Base-by-base conservation (phyloP, 2,797 vertebrate genomes). In the Sciurus vulgaris region DNA sequence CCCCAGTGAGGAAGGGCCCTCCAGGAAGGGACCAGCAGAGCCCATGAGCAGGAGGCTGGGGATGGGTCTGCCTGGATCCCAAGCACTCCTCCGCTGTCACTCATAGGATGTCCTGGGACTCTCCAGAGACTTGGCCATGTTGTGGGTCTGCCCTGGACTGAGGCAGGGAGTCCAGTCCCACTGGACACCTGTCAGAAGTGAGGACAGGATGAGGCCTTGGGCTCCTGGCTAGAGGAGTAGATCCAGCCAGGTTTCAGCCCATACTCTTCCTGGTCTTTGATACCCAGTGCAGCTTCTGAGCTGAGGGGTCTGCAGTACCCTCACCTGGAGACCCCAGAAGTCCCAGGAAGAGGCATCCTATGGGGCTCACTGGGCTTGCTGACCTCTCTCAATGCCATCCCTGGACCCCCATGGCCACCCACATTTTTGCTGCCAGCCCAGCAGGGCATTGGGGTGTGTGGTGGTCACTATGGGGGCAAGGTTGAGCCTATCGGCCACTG, bases 11-110 rank as follows among this genome's bases (percentile, higher is more conserved):
- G 22, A 11, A 5, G 18, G 10, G 14, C 18, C 20, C n/a, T 6
- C 26, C 5, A 3, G 65, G 74, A 44, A 26, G 54, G 17, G 14
- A 2, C 5, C 54, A 28, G 38, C 65, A 26, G 70, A 59, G 13
- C 14, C 35, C 7, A 1, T 2, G 63, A 56, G 18, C 2, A 1
- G 10, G 38, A 47, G 6, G 15, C 65, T 26, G 24, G 22, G 20
- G 5, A 5, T 0, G 5, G 59, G n/a, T 33, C 20, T 10, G 2
- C 10, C 2, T 0, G 26, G 4, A 5, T 26, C 12, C 65, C n/a
- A 26, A 63, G 38, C 7, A 28, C 11, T 15, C 22, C 1, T 2
- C 13, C 0, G 0, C 8, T 2, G 38, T 17, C 59, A 5, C 33
- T 10, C 1, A 1, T 2, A 74, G 13, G 11, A 0, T 8, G 33